phyloP scores from a whole-genome alignment of 37 sponge, comb jelly and placozoan species.

The Spongilla lacustris region DNA sequence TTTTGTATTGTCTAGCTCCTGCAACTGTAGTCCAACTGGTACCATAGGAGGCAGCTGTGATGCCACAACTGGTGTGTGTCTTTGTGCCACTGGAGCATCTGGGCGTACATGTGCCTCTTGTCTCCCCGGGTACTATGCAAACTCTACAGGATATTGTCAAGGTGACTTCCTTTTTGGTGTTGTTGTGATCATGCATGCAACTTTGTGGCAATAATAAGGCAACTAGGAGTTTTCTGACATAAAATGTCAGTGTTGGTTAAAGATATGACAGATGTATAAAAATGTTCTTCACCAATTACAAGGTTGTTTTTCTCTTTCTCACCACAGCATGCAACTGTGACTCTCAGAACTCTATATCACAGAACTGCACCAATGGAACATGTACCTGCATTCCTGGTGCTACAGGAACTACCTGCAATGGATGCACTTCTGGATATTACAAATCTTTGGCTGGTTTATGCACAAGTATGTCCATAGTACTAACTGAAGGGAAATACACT shows the following conservation, averaged over 20 bases:
- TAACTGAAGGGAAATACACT: neutral
- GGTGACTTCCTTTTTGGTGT: neutral
- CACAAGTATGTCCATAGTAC: slow-evolving; percentile 27
- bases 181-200: neutral
- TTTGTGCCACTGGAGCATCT: slow-evolving; percentile 23
- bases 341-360: slow-evolving; percentile 58
- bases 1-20: slow-evolving; percentile 12
- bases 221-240: too few relatives aligned
- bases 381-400: slow-evolving; percentile 64
- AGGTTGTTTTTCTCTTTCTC: neutral
- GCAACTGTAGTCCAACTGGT: slow-evolving; percentile 78
- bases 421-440: slow-evolving; percentile 77
- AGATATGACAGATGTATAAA: too few relatives aligned
- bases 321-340: slow-evolving; percentile 81
- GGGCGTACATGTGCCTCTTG: slow-evolving; percentile 13
- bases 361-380: slow-evolving; percentile 63
- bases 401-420: slow-evolving; percentile 66
- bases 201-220: neutral
- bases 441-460: slow-evolving; percentile 49
- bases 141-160: neutral
- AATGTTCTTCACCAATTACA: too few relatives aligned
- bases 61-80: slow-evolving; percentile 70
- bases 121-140: slow-evolving; percentile 1
- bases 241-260: too few relatives aligned
- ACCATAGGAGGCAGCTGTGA: slow-evolving; percentile 66